Conservation (phyloP, 2,113 vertebrate species). For the Pholis gunnellus region DNA sequence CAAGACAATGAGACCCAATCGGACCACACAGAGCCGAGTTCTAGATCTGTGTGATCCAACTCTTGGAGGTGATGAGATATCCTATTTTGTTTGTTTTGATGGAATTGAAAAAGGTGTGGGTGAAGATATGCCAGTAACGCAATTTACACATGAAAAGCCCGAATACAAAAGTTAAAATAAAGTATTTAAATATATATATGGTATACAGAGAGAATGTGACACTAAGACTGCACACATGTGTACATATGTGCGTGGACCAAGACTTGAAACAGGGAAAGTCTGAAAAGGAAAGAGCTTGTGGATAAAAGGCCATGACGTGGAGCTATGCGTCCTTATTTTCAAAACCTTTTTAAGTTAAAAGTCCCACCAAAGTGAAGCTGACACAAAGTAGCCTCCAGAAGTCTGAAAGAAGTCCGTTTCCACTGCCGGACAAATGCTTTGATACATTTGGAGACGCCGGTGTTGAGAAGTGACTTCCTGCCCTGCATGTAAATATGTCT, state of each 20-base stretch:
- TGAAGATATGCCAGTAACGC: background rate
- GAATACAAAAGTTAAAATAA: background rate
- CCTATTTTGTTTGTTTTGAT: background rate
- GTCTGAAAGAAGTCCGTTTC: background rate
- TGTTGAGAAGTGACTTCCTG: background rate
- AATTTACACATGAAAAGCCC: background rate
- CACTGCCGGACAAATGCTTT: background rate
- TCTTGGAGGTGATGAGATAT: background rate
- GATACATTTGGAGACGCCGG: background rate
- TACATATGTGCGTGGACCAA: background rate
- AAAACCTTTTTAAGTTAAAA: background rate
- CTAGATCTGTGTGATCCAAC: background rate
- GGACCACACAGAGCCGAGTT: constrained; percentile 7
- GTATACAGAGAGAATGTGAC: no score
- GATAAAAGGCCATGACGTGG: background rate
- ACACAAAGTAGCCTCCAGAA: no score
- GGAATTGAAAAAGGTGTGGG: background rate
- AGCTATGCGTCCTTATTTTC: background rate
- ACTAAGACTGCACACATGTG: no score
- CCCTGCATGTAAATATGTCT: background rate
- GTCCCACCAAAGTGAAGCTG: background rate
- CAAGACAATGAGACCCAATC: constrained; percentile 39
- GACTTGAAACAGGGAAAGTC: background rate
- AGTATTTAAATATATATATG: background rate
- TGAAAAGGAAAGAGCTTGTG: background rate